A percentile compares a stretch with the other conserved stretches of the same genome.
These are phyloP conservation scores for Embiotoca jacksoni DNA, from an alignment of 2,113 vertebrate genomes.

Conservation along the genomic window DNA sequence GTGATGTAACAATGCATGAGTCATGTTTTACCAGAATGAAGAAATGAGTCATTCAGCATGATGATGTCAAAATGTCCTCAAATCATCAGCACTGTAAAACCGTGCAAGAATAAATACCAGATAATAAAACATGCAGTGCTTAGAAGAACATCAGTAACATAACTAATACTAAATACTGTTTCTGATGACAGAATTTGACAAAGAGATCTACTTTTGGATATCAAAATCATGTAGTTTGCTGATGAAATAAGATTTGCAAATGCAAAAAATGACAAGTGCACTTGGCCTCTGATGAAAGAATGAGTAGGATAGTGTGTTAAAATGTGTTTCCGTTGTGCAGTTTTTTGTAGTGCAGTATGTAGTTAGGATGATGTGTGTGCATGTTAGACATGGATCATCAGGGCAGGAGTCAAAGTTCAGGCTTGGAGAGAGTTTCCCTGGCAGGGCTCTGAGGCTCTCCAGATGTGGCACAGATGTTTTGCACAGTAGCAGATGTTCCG, in stretches of 20 bases:
- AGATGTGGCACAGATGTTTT: conserved; percentile 62
- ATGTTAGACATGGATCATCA: conserved; percentile 31
- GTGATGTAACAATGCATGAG: conserved; percentile 11
- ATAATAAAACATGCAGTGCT: conserved; percentile 6
- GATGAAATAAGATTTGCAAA: conserved; percentile 29
- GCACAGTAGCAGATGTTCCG: conserved; percentile 42
- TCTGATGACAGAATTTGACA: not conserved
- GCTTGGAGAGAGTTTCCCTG: not conserved
- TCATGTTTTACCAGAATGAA: conserved; percentile 47
- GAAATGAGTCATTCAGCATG: conserved; percentile 44
- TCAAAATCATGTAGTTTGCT: not conserved
- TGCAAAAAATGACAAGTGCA: not conserved
- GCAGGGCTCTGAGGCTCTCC: conserved; percentile 6
- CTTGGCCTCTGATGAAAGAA: not conserved
- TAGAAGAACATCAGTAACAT: not conserved
- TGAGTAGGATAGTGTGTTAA: not conserved
- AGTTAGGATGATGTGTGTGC: not conserved
- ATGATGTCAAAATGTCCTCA: conserved; percentile 23
- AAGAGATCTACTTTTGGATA: conserved; percentile 16
- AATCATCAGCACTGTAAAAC: conserved; percentile 21
- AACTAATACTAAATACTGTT: not conserved
- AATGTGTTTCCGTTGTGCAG: not conserved
- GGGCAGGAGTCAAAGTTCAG: conserved; percentile 60
- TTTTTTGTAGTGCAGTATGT: not conserved
- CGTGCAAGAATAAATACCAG: conserved; percentile 17